These are phyloP conservation scores for Lissonota sp. DNA, from an alignment of 2,888 invertebrate genomes.

Conservation along the genomic window DNA sequence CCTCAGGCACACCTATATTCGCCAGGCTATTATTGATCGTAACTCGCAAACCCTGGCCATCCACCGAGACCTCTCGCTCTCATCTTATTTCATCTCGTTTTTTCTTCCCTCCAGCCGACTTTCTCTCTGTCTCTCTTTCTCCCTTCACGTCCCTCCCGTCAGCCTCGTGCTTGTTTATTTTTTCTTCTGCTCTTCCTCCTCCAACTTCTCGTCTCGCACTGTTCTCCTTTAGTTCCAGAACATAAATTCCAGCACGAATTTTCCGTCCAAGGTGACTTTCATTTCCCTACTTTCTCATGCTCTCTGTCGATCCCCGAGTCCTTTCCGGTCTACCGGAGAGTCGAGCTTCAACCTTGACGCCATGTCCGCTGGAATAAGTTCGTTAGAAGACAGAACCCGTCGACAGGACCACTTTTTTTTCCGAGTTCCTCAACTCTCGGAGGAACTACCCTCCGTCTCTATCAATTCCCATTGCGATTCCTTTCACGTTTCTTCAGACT, in stretches of 20 bases:
- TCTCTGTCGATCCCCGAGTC: background rate
- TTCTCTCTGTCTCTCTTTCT: conserved; percentile 27
- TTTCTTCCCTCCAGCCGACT: conserved; percentile 44
- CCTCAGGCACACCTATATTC: conserved; percentile 54
- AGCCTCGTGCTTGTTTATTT: conserved; percentile 42
- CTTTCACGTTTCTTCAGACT: conserved; percentile 12
- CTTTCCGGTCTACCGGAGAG: conserved; percentile 53
- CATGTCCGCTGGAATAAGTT: conserved; percentile 73
- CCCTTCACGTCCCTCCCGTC: conserved; percentile 12
- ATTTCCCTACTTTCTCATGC: conserved; percentile 32
- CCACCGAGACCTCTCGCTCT: conserved; percentile 45
- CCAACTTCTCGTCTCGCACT: too few species aligned
- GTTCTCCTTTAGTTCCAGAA: conserved; percentile 39
- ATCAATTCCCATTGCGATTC: conserved; percentile 19
- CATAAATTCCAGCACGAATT: conserved; percentile 56
- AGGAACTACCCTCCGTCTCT: conserved; percentile 66
- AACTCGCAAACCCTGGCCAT: conserved; percentile 37
- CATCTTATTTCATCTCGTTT: conserved; percentile 52
- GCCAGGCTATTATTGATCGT: conserved; percentile 65
- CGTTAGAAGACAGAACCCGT: conserved; percentile 70
- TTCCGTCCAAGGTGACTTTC: conserved; percentile 44
- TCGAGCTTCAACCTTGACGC: conserved; percentile 62
- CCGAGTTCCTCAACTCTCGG: conserved; percentile 68
- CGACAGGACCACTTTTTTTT: conserved; percentile 48
- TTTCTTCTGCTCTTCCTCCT: conserved; percentile 8